Evolutionary conservation across 2,888 invertebrate genomes (phyloP).

Genomic region (Mongoloraphidia duomilia): DNA sequence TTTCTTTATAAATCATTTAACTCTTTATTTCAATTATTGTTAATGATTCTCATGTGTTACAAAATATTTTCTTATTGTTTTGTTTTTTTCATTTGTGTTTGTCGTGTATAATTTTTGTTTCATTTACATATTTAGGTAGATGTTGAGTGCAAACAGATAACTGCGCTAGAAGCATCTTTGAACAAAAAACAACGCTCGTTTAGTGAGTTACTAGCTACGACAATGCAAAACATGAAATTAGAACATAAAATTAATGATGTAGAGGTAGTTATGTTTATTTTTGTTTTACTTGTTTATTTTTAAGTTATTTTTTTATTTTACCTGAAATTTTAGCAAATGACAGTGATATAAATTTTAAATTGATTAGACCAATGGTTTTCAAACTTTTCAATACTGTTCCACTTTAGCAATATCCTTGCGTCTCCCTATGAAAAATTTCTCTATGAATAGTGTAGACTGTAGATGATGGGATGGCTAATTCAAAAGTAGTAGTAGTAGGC

Average conservation of each 20-base stretch:
- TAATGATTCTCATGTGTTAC: background rate
- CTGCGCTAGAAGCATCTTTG: background rate
- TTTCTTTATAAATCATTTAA: no score
- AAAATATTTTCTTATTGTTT: background rate
- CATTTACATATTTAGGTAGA: background rate
- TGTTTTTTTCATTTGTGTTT: background rate
- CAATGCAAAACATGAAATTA: background rate
- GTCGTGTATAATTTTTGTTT: background rate
- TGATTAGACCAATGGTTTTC: no score
- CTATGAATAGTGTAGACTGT: no score
- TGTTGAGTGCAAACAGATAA: slow-evolving; percentile 1
- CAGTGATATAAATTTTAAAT: background rate
- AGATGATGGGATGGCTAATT: no score
- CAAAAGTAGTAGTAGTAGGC: no score
- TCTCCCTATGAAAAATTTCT: no score
- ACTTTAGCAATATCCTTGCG: no score
- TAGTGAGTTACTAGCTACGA: background rate
- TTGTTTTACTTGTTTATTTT: background rate
- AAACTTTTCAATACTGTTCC: no score
- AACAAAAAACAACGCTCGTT: background rate
- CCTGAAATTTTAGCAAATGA: no score
- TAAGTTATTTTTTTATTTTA: background rate
- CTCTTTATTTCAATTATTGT: background rate
- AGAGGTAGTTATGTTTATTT: slow-evolving; percentile 4
- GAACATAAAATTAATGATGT: slow-evolving; percentile 1